Percentiles rank a stretch among this genome's conserved stretches.
Evolutionary conservation across 2,113 vertebrate species (phyloP).

Genomic region (Pagrus major): DNA sequence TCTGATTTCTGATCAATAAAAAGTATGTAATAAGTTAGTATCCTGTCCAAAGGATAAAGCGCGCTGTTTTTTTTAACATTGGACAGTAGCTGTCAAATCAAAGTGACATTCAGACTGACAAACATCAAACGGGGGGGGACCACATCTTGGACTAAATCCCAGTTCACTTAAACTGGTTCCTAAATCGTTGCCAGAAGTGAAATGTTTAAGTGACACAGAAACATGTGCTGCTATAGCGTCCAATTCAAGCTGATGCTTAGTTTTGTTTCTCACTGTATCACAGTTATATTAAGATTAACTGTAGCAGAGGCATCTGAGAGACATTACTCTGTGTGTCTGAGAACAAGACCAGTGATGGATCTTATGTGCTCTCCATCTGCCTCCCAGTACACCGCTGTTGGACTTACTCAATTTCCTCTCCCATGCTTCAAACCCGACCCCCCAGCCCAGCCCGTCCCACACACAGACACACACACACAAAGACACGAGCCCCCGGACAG

Average conservation of each 20-base stretch:
- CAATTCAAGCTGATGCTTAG: background rate
- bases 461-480: slow-evolving; percentile 23
- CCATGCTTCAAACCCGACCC: slow-evolving; percentile 37
- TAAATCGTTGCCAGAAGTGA: slow-evolving; percentile 29
- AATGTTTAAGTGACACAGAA: slow-evolving; percentile 18
- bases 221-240: background rate
- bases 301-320: slow-evolving; percentile 16
- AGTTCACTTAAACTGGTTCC: slow-evolving; percentile 20
- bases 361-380: slow-evolving; percentile 28
- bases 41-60: background rate
- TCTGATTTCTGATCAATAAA: background rate
- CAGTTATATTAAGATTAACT: slow-evolving; percentile 10
- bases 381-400: slow-evolving; percentile 46
- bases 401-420: slow-evolving; percentile 54
- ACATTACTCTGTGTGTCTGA: slow-evolving; percentile 29
- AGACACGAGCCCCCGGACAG: slow-evolving; percentile 12
- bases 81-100: slow-evolving; percentile 18
- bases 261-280: slow-evolving; percentile 5
- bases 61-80: background rate
- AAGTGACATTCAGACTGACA: background rate
- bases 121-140: slow-evolving; percentile 7
- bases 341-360: slow-evolving; percentile 54
- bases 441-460: slow-evolving; percentile 15
- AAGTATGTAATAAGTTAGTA: background rate
- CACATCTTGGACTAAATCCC: slow-evolving; percentile 15